Base-by-base conservation (phyloP, 2,797 vertebrate species). In the Malacoctenus gilli region DNA sequence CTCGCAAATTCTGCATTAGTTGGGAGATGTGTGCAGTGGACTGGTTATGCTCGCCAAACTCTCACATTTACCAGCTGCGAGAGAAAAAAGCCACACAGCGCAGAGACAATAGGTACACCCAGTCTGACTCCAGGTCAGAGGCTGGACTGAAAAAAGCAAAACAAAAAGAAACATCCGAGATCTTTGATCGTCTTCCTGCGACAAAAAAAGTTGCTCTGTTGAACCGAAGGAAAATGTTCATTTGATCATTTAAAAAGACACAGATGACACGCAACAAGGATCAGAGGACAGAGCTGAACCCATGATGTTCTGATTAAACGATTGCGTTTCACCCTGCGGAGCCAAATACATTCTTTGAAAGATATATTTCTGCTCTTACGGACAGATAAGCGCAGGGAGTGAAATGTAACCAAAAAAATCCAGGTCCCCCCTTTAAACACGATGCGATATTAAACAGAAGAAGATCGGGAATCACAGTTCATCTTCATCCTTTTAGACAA, bases 1-100 rank as follows among this genome's bases (percentile, higher is more conserved):
- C 65, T 77, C 77, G 65, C 75, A 82, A 60, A 84, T 79, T 79
- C 80, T 83, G 81, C 77, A 78, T 88, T 89, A 85, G 86, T 50
- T 50, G 61, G 60, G 72, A 79, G 80, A 80, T 74, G 72, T 84
- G 68, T 74, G 79, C 77, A 76, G 44, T 75, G 64, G 54, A 68
- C 61, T 46, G 75, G 57, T 55, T 67, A 68, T 63, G 64, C 62
- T 58, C 34, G 58, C 73, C 68, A 77, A 63, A 63, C 70, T 39
- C 70, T 50, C 60, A 21, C 36, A 56, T 44, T 58, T 57, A 59
- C 52, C 76, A 73, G 59, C 75, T 81, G 79, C 54, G 67, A 52
- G 23, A 48, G n/a, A n/a, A n/a, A n/a, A n/a, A n/a, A 28, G 63
- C 63, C 48, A 47, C 20, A n/a, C 28, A 38, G 59, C 0, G 3